Evolutionary conservation across 2,888 invertebrate genomes (phyloP).

Genomic region (Sarcophaga carnaria): DNA sequence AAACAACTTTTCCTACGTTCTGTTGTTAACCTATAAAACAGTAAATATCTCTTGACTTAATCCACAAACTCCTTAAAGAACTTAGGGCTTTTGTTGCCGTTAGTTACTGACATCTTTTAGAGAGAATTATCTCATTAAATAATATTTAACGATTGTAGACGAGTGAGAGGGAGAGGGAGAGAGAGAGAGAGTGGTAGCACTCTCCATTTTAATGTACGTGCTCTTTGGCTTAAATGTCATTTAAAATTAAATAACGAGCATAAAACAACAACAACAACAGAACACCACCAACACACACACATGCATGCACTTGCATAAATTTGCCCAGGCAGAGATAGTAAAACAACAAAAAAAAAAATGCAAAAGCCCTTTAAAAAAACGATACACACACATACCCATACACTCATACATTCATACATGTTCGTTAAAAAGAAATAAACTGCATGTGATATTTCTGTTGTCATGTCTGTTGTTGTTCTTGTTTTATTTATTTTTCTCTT

Average conservation of each 20-base stretch:
- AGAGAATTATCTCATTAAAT: background rate
- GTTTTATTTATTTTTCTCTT: background rate
- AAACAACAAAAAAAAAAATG: background rate
- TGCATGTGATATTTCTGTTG: slow-evolving; percentile 43
- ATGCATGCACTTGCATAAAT: slow-evolving; percentile 6
- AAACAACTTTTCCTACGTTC: too few relatives aligned
- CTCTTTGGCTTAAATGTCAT: slow-evolving; percentile 68
- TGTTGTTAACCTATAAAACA: background rate
- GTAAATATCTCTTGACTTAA: background rate
- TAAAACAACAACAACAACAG: slow-evolving; percentile 33
- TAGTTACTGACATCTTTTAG: background rate
- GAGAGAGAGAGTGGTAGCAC: background rate
- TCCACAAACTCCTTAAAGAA: background rate
- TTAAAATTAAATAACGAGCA: slow-evolving; percentile 52
- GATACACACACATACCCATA: background rate
- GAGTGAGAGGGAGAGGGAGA: background rate
- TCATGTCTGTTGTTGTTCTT: slow-evolving; percentile 1
- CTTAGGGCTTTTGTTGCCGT: background rate
- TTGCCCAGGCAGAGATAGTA: background rate
- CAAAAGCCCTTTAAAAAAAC: background rate
- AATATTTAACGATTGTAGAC: background rate
- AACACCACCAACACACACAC: background rate
- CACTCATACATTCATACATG: background rate
- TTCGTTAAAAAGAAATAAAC: background rate
- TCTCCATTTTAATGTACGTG: slow-evolving; percentile 48